A percentile compares a stretch with the other conserved stretches of the same genome.
These are phyloP conservation scores for Grammomys dolichurus DNA, from an alignment of 2,113 vertebrate species.

Conservation along the genomic window DNA sequence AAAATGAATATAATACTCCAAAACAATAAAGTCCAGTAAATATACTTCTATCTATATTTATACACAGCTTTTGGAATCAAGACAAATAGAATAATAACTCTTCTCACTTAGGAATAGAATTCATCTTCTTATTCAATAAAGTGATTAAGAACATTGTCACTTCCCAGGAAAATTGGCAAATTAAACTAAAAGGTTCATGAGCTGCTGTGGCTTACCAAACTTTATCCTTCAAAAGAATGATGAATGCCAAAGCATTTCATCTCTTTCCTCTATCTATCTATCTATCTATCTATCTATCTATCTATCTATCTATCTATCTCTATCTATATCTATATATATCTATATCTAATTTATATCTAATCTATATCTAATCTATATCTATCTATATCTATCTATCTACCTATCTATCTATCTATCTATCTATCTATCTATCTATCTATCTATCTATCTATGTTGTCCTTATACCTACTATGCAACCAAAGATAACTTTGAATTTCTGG, in stretches of 20 bases:
- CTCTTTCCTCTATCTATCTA: no score
- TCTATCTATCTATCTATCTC: no score
- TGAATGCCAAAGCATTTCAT: not conserved
- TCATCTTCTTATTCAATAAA: not conserved
- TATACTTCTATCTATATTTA: not conserved
- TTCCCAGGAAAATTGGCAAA: not conserved
- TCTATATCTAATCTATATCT: no score
- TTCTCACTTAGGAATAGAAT: not conserved
- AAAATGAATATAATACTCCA: not conserved
- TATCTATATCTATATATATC: no score
- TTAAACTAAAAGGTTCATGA: not conserved
- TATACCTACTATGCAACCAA: no score
- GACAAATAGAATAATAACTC: not conserved
- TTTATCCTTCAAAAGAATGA: not conserved
- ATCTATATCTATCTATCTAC: no score
- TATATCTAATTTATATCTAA: no score
- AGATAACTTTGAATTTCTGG: no score
- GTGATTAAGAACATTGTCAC: not conserved
- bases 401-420: no score
- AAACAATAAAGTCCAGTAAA: not conserved
- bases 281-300: no score
- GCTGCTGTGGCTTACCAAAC: not conserved
- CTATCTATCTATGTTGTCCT: no score
- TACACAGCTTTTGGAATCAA: not conserved
- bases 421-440: no score